phyloP scores from a whole-genome alignment of 2,888 invertebrate species.

The Allygus modestus region DNA sequence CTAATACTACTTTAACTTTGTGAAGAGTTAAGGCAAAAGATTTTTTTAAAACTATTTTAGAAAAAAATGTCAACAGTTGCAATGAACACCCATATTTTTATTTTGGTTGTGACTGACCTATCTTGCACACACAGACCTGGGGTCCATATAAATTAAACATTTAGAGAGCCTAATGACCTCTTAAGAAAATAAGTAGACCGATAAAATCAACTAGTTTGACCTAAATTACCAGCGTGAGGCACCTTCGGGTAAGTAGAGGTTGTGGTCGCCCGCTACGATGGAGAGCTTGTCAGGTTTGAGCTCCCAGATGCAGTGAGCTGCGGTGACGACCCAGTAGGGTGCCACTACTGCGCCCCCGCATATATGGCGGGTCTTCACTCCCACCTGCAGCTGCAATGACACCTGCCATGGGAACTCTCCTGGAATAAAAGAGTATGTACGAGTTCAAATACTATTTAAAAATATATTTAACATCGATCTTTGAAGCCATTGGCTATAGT shows the following conservation, averaged over 20 bases:
- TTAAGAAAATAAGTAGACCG: background rate
- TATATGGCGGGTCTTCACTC: conserved; percentile 68
- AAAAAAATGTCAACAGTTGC: too few relatives aligned
- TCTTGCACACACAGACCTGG: too few relatives aligned
- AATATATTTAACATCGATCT: too few relatives aligned
- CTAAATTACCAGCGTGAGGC: conserved; percentile 40
- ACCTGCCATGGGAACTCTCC: conserved; percentile 73
- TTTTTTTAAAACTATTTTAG: too few relatives aligned
- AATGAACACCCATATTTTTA: too few relatives aligned
- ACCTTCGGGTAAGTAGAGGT: conserved; percentile 71
- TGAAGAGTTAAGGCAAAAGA: too few relatives aligned
- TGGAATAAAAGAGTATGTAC: conserved; percentile 47
- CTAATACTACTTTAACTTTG: too few relatives aligned
- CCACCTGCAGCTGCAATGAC: conserved; percentile 71
- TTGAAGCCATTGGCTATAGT: too few relatives aligned
- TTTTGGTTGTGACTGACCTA: too few relatives aligned
- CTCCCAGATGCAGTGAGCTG: conserved; percentile 72
- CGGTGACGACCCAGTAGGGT: conserved; percentile 70
- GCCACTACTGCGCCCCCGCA: conserved; percentile 72
- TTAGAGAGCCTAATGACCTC: too few relatives aligned
- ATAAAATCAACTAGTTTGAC: background rate
- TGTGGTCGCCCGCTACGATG: conserved; percentile 72
- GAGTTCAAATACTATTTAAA: too few relatives aligned
- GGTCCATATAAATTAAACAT: too few relatives aligned
- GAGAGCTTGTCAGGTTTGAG: conserved; percentile 67